These are phyloP conservation scores for Lampris megalopsis DNA, from an alignment of 2,113 vertebrate genomes.

Conservation along the genomic window DNA sequence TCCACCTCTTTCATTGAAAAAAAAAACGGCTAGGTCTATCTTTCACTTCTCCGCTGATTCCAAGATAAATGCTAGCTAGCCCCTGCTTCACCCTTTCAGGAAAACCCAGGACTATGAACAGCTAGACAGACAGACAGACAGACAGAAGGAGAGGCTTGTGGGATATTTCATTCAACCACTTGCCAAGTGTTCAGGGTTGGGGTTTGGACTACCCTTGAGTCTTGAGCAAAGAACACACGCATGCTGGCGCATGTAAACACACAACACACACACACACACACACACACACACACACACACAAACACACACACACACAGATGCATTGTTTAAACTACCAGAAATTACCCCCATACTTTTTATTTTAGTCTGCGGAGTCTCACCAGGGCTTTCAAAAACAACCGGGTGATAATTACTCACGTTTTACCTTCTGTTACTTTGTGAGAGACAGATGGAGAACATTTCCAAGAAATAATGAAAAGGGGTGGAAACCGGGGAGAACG, in stretches of 20 bases:
- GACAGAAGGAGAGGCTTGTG: slow-evolving; percentile 55
- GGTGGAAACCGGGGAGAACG: slow-evolving; percentile 19
- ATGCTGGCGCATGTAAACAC: slow-evolving; percentile 7
- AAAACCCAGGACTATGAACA: slow-evolving; percentile 61
- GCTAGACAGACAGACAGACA: slow-evolving; percentile 53
- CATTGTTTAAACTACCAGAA: slow-evolving; percentile 31
- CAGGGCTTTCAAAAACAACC: slow-evolving; percentile 30
- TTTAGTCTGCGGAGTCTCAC: slow-evolving; percentile 49
- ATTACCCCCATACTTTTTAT: slow-evolving; percentile 55
- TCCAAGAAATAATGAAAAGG: slow-evolving; percentile 17
- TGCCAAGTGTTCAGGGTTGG: slow-evolving; percentile 56
- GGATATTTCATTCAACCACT: slow-evolving; percentile 64
- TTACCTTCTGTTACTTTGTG: slow-evolving; percentile 57
- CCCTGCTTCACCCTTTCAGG: slow-evolving; percentile 47
- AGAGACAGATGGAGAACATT: slow-evolving; percentile 41
- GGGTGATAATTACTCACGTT: slow-evolving; percentile 67
- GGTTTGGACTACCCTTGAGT: slow-evolving; percentile 44
- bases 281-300: slow-evolving; percentile 13
- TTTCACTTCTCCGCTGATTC: slow-evolving; percentile 31
- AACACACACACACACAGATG: slow-evolving; percentile 10
- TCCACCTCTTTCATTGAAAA: background rate
- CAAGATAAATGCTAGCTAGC: slow-evolving; percentile 63
- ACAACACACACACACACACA: slow-evolving; percentile 8
- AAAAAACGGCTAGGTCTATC: background rate
- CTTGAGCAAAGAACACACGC: slow-evolving; percentile 22